These are phyloP conservation scores for Sebastolobus altivelis DNA, from an alignment of 2,797 vertebrate species.

Conservation along the genomic window DNA sequence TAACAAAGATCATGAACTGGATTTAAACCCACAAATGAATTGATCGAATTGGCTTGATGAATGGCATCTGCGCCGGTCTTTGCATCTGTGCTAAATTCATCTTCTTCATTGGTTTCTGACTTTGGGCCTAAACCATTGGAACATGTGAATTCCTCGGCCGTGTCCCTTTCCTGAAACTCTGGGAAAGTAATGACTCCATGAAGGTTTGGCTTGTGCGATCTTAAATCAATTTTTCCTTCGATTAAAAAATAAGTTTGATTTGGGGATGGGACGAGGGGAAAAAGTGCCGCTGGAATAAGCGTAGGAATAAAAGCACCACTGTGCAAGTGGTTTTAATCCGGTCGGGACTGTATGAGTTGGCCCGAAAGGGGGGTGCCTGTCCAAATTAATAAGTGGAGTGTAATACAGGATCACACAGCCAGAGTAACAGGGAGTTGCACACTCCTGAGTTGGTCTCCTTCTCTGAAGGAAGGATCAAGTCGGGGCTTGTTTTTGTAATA, in stretches of 20 bases:
- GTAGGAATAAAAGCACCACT: slow-evolving; percentile 76
- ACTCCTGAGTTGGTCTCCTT: slow-evolving; percentile 44
- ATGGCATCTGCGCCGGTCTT: neutral
- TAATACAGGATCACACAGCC: slow-evolving; percentile 55
- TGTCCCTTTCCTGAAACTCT: slow-evolving; percentile 61
- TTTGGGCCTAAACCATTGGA: slow-evolving; percentile 40
- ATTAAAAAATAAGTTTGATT: slow-evolving; percentile 65
- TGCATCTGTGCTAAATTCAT: slow-evolving; percentile 10
- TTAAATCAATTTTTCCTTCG: slow-evolving; percentile 70
- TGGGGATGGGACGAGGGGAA: slow-evolving; percentile 61
- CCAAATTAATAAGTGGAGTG: slow-evolving; percentile 73
- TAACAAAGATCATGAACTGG: neutral
- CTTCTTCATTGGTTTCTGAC: slow-evolving; percentile 35
- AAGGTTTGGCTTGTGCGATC: slow-evolving; percentile 57
- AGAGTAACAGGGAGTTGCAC: slow-evolving; percentile 54
- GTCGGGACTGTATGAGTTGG: slow-evolving; percentile 56
- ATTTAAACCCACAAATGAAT: slow-evolving; percentile 10
- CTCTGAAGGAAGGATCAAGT: slow-evolving; percentile 65
- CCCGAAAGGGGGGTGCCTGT: slow-evolving; percentile 53
- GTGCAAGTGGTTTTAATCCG: slow-evolving; percentile 74
- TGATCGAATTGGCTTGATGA: neutral
- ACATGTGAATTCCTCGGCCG: slow-evolving; percentile 29
- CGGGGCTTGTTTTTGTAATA: slow-evolving; percentile 68
- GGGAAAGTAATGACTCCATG: slow-evolving; percentile 51
- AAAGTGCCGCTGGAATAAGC: slow-evolving; percentile 67